Percentiles rank a stretch among this genome's conserved stretches.
These are phyloP conservation scores for Philereme vetulata DNA, from an alignment of 2,888 invertebrate genomes.

Conservation along the genomic window DNA sequence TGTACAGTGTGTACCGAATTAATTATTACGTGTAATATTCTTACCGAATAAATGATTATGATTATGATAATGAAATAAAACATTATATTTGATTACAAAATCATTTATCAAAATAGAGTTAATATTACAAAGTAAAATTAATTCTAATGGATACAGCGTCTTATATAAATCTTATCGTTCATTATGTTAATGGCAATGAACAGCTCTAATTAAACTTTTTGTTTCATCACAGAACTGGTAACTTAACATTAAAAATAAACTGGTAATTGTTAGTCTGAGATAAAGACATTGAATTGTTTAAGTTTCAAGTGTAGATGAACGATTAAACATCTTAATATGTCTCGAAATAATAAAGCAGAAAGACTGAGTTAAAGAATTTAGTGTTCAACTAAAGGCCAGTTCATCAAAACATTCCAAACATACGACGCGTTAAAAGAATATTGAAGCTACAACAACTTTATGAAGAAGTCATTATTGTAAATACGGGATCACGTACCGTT, in stretches of 20 bases:
- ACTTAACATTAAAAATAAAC: conserved; percentile 43
- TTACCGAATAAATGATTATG: no score
- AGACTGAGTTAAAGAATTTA: not conserved
- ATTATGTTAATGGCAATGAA: conserved; percentile 41
- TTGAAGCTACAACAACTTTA: no score
- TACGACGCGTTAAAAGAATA: no score
- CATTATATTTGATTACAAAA: conserved; percentile 35
- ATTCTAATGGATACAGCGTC: conserved; percentile 36
- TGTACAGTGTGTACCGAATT: no score
- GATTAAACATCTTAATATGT: conserved; percentile 8
- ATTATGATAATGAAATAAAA: conserved; percentile 34
- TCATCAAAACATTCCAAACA: no score
- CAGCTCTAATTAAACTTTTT: conserved; percentile 52
- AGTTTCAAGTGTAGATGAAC: conserved; percentile 1
- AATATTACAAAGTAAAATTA: conserved; percentile 38
- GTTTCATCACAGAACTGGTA: conserved; percentile 71
- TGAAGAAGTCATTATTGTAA: no score
- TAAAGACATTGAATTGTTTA: not conserved
- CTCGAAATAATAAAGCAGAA: not conserved
- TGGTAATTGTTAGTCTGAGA: conserved; percentile 21
- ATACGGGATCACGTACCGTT: no score
- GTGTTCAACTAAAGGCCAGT: not conserved
- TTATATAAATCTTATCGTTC: conserved; percentile 26
- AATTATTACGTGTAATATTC: no score
- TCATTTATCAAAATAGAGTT: conserved; percentile 39